Conservation (phyloP, 1,140 invertebrate genomes). For the Carposina sasakii region DNA sequence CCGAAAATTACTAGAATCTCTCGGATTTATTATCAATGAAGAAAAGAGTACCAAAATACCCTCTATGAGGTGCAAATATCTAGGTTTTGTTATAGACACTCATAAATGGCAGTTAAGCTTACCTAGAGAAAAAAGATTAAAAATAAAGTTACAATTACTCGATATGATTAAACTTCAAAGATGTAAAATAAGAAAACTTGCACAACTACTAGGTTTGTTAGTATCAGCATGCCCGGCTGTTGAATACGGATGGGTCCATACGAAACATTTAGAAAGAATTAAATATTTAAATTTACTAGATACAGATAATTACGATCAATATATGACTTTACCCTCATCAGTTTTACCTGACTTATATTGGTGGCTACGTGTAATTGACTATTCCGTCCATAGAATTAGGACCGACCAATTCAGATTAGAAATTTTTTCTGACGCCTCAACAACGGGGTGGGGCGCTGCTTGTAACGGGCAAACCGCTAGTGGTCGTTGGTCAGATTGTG, state of each 20-base stretch:
- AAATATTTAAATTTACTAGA: conserved; percentile 4
- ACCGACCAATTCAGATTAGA: not conserved
- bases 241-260: conserved; percentile 2
- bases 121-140: not conserved
- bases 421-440: not conserved
- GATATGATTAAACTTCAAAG: not conserved
- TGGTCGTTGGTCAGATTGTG: not conserved
- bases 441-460: not conserved
- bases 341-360: not conserved
- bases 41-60: not conserved
- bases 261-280: not conserved
- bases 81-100: conserved; percentile 1
- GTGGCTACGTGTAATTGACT: not conserved
- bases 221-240: not conserved
- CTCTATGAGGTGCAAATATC: not conserved
- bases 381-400: not conserved
- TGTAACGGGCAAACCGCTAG: not conserved
- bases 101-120: not conserved
- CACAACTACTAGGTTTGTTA: not conserved
- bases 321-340: not conserved
- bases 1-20: not conserved
- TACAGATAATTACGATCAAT: conserved; percentile 1
- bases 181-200: conserved; percentile 9
- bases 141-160: not conserved
- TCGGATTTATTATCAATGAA: conserved; percentile 4